Conservation (phyloP, 2,888 invertebrate species). For the Ethmia dodecea region DNA sequence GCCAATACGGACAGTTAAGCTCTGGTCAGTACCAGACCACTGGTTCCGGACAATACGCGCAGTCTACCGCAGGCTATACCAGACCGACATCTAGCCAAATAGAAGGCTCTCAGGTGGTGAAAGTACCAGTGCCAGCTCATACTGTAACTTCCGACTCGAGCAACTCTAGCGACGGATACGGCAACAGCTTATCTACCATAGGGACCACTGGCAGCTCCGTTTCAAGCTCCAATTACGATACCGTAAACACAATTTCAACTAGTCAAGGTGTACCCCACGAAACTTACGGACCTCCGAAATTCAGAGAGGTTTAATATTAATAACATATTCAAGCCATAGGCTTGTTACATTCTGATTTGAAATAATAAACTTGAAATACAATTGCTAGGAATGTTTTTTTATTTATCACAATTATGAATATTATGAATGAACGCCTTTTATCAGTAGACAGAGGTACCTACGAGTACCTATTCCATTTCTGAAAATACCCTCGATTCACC, state of each 20-base stretch:
- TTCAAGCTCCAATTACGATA: slow-evolving; percentile 27
- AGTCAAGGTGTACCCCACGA: slow-evolving; percentile 65
- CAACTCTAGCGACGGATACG: neutral
- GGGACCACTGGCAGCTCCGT: slow-evolving; percentile 20
- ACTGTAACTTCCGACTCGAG: neutral
- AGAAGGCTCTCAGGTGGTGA: neutral
- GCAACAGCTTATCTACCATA: slow-evolving; percentile 15
- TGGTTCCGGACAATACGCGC: slow-evolving; percentile 1
- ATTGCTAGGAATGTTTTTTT: no score
- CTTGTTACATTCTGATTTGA: no score
- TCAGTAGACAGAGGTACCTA: no score
- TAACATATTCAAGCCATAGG: no score
- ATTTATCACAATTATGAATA: no score
- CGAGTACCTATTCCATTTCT: no score
- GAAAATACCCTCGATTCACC: no score
- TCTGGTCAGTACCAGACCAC: slow-evolving; percentile 8
- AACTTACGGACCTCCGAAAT: slow-evolving; percentile 60
- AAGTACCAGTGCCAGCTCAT: neutral
- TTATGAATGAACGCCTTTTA: no score
- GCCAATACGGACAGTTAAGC: slow-evolving; percentile 5
- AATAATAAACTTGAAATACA: no score
- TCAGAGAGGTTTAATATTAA: slow-evolving; percentile 24
- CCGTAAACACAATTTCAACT: slow-evolving; percentile 42
- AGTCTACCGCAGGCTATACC: neutral
- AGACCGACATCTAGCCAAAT: neutral